A percentile compares a stretch with the other conserved stretches of the same genome.
phyloP scores from a whole-genome alignment of 1,140 invertebrate species.

The Fragariocoptes setiger region DNA sequence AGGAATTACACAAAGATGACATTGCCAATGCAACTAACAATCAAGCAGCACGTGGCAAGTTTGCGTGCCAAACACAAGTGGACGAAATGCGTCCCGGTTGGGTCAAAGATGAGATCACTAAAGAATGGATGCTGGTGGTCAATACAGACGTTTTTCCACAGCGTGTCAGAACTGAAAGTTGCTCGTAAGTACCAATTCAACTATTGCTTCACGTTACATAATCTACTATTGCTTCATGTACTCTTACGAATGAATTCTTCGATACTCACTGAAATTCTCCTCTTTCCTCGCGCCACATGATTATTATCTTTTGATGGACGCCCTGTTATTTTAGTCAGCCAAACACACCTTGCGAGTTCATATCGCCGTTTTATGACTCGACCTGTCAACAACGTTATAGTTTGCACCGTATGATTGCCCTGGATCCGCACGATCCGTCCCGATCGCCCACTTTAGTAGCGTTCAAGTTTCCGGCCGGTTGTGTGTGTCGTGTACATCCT shows the following conservation, averaged over 20 bases:
- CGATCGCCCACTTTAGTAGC: slow-evolving; percentile 16
- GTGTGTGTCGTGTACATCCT: slow-evolving; percentile 18
- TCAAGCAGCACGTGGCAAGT: slow-evolving; percentile 15
- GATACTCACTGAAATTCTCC: background rate
- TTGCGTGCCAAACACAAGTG: slow-evolving; percentile 19
- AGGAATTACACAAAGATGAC: slow-evolving; percentile 11
- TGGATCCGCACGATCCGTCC: slow-evolving; percentile 16
- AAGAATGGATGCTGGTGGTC: slow-evolving; percentile 19
- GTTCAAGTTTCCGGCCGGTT: slow-evolving; percentile 19
- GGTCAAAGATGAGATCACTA: slow-evolving; percentile 17
- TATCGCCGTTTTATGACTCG: slow-evolving; percentile 18
- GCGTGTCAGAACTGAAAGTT: slow-evolving; percentile 18
- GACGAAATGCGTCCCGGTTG: slow-evolving; percentile 18
- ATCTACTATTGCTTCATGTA: slow-evolving; percentile 1
- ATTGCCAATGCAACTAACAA: slow-evolving; percentile 7
- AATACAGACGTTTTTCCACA: slow-evolving; percentile 18
- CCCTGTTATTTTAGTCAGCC: slow-evolving; percentile 12
- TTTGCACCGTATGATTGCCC: slow-evolving; percentile 17
- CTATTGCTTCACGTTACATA: background rate
- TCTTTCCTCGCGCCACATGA: background rate
- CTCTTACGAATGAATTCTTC: slow-evolving; percentile 2
- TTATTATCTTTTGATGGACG: background rate
- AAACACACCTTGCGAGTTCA: slow-evolving; percentile 17
- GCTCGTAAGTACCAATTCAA: slow-evolving; percentile 15
- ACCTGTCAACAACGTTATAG: slow-evolving; percentile 17